Conservation (phyloP, 2,888 invertebrate genomes). For the Trachelus stipa region DNA sequence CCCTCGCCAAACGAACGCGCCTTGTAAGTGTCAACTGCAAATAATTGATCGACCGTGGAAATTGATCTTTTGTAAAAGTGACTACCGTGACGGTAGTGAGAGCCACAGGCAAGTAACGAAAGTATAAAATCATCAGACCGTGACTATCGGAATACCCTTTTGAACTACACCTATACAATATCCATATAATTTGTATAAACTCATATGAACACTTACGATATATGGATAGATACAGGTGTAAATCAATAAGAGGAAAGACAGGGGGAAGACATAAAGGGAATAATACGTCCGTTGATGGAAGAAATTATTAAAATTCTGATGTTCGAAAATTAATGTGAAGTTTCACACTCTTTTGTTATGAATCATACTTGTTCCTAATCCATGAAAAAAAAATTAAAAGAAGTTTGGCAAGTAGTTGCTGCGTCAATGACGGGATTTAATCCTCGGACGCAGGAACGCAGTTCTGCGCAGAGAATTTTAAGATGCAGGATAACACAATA, state of each 20-base stretch:
- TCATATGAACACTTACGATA: background rate
- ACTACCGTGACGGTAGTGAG: background rate
- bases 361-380: background rate
- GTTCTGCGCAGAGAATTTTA: background rate
- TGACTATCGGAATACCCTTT: background rate
- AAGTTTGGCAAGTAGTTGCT: too few species aligned
- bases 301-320: background rate
- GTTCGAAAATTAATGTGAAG: background rate
- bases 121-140: background rate
- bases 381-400: too few species aligned
- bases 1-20: constrained; percentile 18
- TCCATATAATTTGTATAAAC: background rate
- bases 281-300: background rate
- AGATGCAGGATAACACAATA: background rate
- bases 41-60: constrained; percentile 33
- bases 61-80: background rate
- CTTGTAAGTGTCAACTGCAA: constrained; percentile 23
- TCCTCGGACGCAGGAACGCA: background rate
- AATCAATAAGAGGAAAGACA: background rate
- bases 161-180: background rate
- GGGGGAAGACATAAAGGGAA: background rate
- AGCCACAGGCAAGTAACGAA: background rate
- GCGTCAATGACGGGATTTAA: too few species aligned
- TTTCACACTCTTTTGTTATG: background rate
- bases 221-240: background rate